phyloP scores from a whole-genome alignment of 53 echinoderm and acorn worm genomes.

The Hippasteria phrygiana region DNA sequence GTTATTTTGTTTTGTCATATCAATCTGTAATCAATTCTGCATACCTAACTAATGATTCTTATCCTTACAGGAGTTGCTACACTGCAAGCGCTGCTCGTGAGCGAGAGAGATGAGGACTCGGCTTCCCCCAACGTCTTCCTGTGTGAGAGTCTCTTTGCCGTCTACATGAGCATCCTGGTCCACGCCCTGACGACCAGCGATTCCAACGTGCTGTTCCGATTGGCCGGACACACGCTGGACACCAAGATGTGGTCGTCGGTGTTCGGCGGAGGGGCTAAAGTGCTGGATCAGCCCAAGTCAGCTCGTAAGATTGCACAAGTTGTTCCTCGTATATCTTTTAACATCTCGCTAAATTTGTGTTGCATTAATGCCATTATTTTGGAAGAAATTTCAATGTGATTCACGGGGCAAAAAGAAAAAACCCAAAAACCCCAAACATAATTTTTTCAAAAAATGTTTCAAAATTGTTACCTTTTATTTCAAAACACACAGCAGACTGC shows the following conservation, averaged over 20 bases:
- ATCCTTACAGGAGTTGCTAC: slow-evolving; percentile 84
- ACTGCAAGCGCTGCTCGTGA: slow-evolving; percentile 84
- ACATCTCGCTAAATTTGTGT: too few species aligned
- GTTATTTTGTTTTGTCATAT: too few species aligned
- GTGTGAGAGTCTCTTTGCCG: slow-evolving; percentile 88
- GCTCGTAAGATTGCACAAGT: slow-evolving; percentile 50
- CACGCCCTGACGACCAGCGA: slow-evolving; percentile 85
- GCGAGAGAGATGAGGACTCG: slow-evolving; percentile 90
- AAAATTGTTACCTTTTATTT: too few species aligned
- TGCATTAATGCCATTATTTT: neutral
- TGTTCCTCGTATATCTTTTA: too few species aligned
- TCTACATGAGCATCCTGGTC: slow-evolving; percentile 90
- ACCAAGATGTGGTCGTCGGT: slow-evolving; percentile 95
- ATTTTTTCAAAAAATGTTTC: too few species aligned
- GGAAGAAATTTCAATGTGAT: too few species aligned
- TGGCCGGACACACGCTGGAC: slow-evolving; percentile 85
- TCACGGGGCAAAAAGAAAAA: too few species aligned
- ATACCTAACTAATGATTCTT: too few species aligned
- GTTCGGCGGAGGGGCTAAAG: slow-evolving; percentile 98
- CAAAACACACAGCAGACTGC: too few species aligned
- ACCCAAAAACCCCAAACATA: too few species aligned
- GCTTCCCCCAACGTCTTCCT: slow-evolving; percentile 90
- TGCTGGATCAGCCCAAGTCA: slow-evolving; percentile 65
- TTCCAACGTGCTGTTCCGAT: slow-evolving; percentile 85
- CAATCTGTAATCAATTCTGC: too few species aligned